Evolutionary conservation across 2,797 vertebrate species (phyloP), one percentile per base, ranked within the genome.

Genomic region (Delichon dasypus): DNA sequence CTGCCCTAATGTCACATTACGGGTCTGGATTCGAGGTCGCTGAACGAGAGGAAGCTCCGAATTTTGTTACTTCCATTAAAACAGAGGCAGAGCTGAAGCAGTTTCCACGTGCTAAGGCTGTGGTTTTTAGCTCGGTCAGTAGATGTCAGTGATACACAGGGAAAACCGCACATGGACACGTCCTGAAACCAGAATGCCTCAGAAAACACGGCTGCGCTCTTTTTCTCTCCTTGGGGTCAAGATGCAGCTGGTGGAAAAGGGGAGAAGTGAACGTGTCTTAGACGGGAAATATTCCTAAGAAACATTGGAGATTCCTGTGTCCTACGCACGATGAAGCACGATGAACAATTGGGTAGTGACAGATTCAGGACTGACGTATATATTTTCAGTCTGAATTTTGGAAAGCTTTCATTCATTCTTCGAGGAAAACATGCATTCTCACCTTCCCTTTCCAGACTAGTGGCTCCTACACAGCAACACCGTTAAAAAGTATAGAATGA

Each of bases 121-220:
- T 50, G 36, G 1, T 20, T 72, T 91, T 60, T 17, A 23, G 26
- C 7, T 72, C 29, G 13, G 66, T 50, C 90, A 40, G 60, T 15
- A 88, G 84, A 44, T 88, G 90, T 77, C 90, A 83, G 78, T 45
- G 72, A 12, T 11, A 34, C 11, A 36, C 71, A 44, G 1, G 1
- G 38, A 75, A 68, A 64, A 45, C 6, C 38, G 27, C 44, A 36
- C n/a, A 25, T 1, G 48, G 53, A 4, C 34, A 20, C 10, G 30
- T 14, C 38, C 23, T 22, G 58, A 36, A 60, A 48, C 5, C 19
- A 18, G 22, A 36, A 42, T 7, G 10, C 25, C 13, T 22, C 47
- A 27, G 23, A 9, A 14, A 38, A 82, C 54, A 48, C 0, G 1
- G 6, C 19, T 16, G 10, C 3, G 4, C 4, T 14, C 5, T 40